phyloP scores from a whole-genome alignment of 2,113 vertebrate genomes.

The Ailurus styani region DNA sequence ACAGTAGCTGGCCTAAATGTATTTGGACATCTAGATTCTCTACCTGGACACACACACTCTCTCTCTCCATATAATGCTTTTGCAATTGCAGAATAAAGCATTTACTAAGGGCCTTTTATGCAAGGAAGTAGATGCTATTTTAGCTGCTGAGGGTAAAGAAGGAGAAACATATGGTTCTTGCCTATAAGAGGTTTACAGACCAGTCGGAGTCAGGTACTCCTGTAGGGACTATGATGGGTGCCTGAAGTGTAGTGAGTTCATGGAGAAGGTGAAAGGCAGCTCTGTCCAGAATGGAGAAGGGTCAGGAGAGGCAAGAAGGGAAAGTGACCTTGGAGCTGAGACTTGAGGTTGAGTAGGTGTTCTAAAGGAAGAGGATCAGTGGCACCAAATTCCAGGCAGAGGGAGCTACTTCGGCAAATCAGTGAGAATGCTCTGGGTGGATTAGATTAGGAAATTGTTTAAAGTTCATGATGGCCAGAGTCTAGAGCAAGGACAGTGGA shows the following conservation, averaged over 20 bases:
- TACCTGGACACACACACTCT: not conserved
- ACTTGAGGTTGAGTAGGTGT: not conserved
- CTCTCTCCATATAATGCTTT: not conserved
- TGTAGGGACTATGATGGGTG: rapidly evolving
- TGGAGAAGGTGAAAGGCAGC: not conserved
- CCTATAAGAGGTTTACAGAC: not conserved
- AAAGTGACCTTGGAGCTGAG: not conserved
- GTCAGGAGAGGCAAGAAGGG: not conserved
- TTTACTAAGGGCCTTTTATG: not conserved
- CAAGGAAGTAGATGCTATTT: not conserved
- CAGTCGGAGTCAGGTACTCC: not conserved
- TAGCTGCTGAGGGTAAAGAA: not conserved
- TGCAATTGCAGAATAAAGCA: not conserved
- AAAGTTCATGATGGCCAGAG: not conserved
- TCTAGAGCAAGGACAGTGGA: not conserved
- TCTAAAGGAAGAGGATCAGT: not conserved
- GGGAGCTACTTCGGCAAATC: not conserved
- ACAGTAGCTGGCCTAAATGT: not conserved
- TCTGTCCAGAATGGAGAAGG: not conserved
- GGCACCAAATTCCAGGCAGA: not conserved
- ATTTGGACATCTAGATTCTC: not conserved
- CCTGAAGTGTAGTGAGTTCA: not conserved
- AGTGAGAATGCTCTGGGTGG: not conserved
- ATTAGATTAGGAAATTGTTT: not conserved
- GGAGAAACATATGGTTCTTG: not conserved